Base-by-base conservation (phyloP, 2,113 vertebrate genomes). In the Chionodraco myersi region DNA sequence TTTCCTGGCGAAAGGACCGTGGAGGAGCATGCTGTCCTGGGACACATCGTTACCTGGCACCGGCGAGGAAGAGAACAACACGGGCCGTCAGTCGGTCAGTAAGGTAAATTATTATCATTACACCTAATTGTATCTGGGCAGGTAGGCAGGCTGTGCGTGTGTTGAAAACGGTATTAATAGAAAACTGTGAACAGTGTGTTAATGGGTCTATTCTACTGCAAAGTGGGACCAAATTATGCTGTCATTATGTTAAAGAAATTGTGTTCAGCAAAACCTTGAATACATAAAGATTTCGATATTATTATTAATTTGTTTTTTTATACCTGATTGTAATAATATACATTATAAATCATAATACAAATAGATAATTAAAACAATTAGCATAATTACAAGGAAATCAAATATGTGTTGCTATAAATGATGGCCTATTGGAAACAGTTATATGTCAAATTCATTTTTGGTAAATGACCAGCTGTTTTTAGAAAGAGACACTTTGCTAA, bases 1-100 rank as follows among this genome's bases (percentile, higher is more conserved):
- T 61, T 99, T 99, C 61, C 97, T 89, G 67, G 97, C 96, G 58
- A 99, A 99, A 6, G 98, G 97, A 16, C 97, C 97, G 92, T 99
- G 97, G 54, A 99, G 96, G 16, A 99, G 96, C 80, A 99, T 93
- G 75, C 96, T 95, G 90, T 99, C 98, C 93, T 98, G 97, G 89
- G 97, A 95, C 77, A 97, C 96, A 0, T 99, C 97, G 53, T 92
- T 96, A 48, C 97, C 98, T 99, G 94, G 0, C 41, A 70, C 63
- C 30, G 44, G 9, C 2, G 10, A 6, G 1, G 13, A 41, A 41
- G 16, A 41, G 9, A 5, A 57, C 14, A 6, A 36, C 16, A 47
- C 3, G 51, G 30, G 41, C 13, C 56, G 62, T 64, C 26, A 61
- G 76, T 0, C 10, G 5, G 2, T 6, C 13, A 8, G 9, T 15